Base-by-base conservation (phyloP, 35 echinoderm and acorn worm genomes). In the Anneissia japonica region DNA sequence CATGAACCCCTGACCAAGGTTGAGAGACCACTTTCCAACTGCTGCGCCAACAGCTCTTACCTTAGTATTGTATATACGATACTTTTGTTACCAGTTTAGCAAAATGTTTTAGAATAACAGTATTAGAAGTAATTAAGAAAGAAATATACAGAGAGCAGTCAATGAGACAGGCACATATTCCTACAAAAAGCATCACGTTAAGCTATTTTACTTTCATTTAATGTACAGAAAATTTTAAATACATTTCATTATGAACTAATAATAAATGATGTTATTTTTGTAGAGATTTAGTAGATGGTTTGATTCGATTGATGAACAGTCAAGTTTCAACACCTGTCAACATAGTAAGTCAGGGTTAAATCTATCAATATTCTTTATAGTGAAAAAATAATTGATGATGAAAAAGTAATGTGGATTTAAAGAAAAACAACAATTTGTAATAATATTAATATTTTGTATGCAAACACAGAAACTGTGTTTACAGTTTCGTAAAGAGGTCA, bases 221-320 rank as follows among this genome's bases (percentile, higher is more conserved):
- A 23, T 31, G 74, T 11, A 76, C 34, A 26, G 7, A 26, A 76
- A 76, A 76, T 76, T 26, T 5, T 30, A 11, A 26, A 76, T 83
- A 30, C 40, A 46, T 33, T 12, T 83, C 55, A 72, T 83, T 46
- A 79, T 29, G 77, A 19, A 26, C 28, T n/a, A 77, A 32, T 76
- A 12, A 21, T 45, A 76, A 11, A 56, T 14, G 76, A 77, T 72
- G 31, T 72, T 85, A 14, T 85, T 23, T 19, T 91, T 92, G 12
- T 85, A 97, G 94, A 88, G 94, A 97, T 46, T 84, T 97, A 41
- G 94, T 97, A 35, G 85, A 77, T 77, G 94, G 94, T 72, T 84
- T 97, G 19, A 93, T 97, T 41, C 55, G 81, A 32, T 81, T 97
- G 17, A 97, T 97, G 94, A 97, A 97, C 46, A 93, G 91, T 43